Percentiles rank a stretch among this genome's conserved stretches.
Conservation (phyloP, 2,797 vertebrate species). For the Argya squamiceps region DNA sequence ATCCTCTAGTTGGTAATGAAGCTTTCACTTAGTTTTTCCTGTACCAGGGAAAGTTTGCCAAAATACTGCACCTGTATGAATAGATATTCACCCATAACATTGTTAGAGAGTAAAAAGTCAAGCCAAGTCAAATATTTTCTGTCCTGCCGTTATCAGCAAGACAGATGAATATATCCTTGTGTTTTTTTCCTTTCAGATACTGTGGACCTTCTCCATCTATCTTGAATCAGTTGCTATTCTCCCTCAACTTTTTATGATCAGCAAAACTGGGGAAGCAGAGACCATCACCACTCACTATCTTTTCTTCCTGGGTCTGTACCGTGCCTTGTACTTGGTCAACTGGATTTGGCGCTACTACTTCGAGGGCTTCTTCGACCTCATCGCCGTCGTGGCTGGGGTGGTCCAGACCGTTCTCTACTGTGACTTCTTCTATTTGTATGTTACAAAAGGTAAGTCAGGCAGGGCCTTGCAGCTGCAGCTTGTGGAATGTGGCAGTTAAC, state of each 20-base stretch:
- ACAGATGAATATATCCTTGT: background rate
- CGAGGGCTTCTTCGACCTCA: conserved; percentile 97
- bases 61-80: background rate
- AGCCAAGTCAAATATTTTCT: background rate
- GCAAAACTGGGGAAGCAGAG: conserved; percentile 96
- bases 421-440: conserved; percentile 98
- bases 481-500: background rate
- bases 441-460: conserved; percentile 90
- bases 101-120: background rate
- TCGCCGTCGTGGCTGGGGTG: conserved; percentile 94
- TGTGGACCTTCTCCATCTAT: conserved; percentile 99
- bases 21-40: background rate
- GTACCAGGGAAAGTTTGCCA: background rate
- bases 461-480: background rate
- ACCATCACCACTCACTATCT: conserved; percentile 98
- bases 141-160: background rate
- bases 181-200: conserved; percentile 78
- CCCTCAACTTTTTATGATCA: conserved; percentile 98
- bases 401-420: conserved; percentile 98
- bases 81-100: background rate
- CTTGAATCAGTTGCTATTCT: conserved; percentile 95
- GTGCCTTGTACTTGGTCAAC: conserved; percentile 95
- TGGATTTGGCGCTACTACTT: conserved; percentile 99
- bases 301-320: conserved; percentile 96
- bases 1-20: background rate